Evolutionary conservation across 2,113 vertebrate species (phyloP).

Genomic region (Hippocampus abdominalis): DNA sequence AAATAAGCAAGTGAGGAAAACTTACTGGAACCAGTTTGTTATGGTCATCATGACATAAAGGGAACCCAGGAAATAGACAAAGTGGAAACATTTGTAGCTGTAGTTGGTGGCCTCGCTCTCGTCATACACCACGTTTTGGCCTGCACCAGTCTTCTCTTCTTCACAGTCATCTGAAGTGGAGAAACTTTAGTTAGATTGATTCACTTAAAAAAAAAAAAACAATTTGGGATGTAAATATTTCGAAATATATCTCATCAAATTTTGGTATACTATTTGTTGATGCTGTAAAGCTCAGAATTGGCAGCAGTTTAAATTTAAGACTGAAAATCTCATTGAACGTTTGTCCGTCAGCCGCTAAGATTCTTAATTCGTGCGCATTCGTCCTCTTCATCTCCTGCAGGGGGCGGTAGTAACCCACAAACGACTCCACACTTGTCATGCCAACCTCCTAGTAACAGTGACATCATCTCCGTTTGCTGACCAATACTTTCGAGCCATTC

Average conservation of each 20-base stretch:
- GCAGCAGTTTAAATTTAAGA: background rate
- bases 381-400: conserved; percentile 40
- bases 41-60: conserved; percentile 98
- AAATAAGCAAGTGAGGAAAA: conserved; percentile 15
- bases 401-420: conserved; percentile 44
- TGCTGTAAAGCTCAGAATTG: background rate
- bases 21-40: conserved; percentile 99
- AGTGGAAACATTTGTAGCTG: conserved; percentile 91
- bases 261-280: background rate
- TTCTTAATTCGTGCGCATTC: background rate
- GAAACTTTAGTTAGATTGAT: background rate
- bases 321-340: background rate
- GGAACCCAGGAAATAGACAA: conserved; percentile 91
- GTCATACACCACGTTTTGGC: conserved; percentile 84
- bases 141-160: conserved; percentile 68
- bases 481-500: conserved; percentile 63
- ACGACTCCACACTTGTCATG: conserved; percentile 11
- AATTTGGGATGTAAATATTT: background rate
- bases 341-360: background rate
- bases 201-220: background rate
- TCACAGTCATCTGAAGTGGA: conserved; percentile 70
- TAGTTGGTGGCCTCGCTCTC: conserved; percentile 85
- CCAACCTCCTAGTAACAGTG: conserved; percentile 70
- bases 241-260: background rate
- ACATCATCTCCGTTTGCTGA: conserved; percentile 68